Evolutionary conservation across 2,888 invertebrate genomes (phyloP).

Genomic region (Homarus gammarus): DNA sequence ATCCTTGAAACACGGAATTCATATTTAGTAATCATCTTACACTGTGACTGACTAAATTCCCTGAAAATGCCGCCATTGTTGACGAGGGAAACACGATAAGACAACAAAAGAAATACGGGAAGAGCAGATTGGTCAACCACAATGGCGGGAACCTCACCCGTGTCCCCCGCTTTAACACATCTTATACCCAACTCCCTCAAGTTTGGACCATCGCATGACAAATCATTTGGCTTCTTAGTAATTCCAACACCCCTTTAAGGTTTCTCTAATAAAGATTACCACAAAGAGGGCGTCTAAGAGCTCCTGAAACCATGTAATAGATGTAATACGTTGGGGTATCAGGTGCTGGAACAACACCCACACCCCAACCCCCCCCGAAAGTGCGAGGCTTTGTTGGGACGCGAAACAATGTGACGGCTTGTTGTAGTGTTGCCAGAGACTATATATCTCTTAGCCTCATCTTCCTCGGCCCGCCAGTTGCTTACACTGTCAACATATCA

Average conservation of each 20-base stretch:
- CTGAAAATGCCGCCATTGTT: conserved; percentile 43
- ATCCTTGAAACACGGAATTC: not conserved
- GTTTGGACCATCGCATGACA: not conserved
- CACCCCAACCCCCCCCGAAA: not conserved
- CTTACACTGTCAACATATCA: not conserved
- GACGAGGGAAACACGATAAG: conserved; percentile 32
- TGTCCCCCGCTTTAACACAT: not conserved
- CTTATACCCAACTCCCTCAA: not conserved
- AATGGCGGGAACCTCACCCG: not conserved
- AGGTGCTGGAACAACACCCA: not conserved
- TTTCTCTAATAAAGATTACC: not conserved
- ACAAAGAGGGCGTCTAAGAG: not conserved
- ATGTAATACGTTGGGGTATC: not conserved
- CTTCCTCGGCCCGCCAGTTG: not conserved
- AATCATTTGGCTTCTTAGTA: not conserved
- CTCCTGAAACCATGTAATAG: not conserved
- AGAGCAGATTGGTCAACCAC: not conserved
- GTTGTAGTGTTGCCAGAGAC: not conserved
- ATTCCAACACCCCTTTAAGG: not conserved
- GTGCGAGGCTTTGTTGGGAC: not conserved
- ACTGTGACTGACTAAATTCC: conserved; percentile 20
- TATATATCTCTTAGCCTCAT: not conserved
- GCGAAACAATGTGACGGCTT: conserved; percentile 15
- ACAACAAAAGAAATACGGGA: conserved; percentile 27
- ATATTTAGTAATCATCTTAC: not conserved